Percentiles rank a stretch among this genome's conserved stretches.
These are phyloP conservation scores for Pogonognathellus flavescens DNA, from an alignment of 1,140 invertebrate genomes.

Conservation along the genomic window DNA sequence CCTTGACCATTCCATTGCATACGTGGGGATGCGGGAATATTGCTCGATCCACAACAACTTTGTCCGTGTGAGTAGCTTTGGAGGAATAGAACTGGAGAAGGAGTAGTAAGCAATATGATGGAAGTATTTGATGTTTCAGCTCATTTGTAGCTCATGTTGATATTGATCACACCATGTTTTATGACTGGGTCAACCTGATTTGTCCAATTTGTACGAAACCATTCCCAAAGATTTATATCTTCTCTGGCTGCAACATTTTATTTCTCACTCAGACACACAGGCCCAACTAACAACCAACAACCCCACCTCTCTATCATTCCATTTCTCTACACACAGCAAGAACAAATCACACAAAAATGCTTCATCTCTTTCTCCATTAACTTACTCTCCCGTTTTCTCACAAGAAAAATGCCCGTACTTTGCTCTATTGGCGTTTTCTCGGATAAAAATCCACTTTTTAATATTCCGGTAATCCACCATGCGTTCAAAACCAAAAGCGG, in stretches of 20 bases:
- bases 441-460: no score
- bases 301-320: not conserved
- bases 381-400: not conserved
- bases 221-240: slow-evolving; percentile 59
- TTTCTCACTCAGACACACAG: slow-evolving; percentile 42
- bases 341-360: slow-evolving; percentile 31
- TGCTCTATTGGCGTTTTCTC: no score
- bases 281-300: slow-evolving; percentile 1
- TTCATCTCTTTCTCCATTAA: not conserved
- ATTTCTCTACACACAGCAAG: not conserved
- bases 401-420: no score
- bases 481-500: no score
- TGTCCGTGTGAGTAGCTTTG: not conserved
- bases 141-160: slow-evolving; percentile 46
- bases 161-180: slow-evolving; percentile 63
- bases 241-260: slow-evolving; percentile 57
- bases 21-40: not conserved
- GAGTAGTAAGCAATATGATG: not conserved
- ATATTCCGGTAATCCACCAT: no score
- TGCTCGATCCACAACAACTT: not conserved
- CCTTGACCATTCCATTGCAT: no score
- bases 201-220: slow-evolving; percentile 52
- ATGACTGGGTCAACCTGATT: slow-evolving; percentile 65
- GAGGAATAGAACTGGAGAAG: not conserved
- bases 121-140: slow-evolving; percentile 29